Evolutionary conservation across 2,113 vertebrate genomes (phyloP).

Genomic region (Mohoua ochrocephala): DNA sequence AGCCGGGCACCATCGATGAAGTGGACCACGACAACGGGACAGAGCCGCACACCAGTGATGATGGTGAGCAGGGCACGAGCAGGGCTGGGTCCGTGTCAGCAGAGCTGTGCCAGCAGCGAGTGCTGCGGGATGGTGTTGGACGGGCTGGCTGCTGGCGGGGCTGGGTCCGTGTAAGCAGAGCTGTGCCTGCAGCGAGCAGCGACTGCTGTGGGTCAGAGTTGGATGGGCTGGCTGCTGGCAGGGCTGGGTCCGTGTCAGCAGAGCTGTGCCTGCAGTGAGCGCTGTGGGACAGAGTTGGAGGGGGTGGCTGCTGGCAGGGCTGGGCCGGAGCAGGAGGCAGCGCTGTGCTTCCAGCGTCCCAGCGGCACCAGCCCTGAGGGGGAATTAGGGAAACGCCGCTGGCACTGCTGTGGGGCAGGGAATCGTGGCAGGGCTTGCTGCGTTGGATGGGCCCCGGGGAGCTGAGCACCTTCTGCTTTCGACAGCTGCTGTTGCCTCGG

Average conservation of each 20-base stretch:
- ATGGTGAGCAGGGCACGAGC: slow-evolving; percentile 75
- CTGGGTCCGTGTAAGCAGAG: too few relatives aligned
- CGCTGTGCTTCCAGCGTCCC: rapidly evolving
- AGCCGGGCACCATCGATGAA: slow-evolving; percentile 95
- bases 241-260: too few relatives aligned
- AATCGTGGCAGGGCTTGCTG: neutral
- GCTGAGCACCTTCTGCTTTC: neutral
- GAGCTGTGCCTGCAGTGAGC: too few relatives aligned
- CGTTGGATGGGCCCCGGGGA: neutral
- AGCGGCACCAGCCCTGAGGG: rapidly evolving
- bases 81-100: neutral
- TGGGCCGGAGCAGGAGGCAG: neutral
- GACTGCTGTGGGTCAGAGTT: too few relatives aligned
- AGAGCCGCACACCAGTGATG: slow-evolving; percentile 95
- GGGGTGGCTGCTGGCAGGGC: neutral
- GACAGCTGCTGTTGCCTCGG: neutral
- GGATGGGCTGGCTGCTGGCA: too few relatives aligned
- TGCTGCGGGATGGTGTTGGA: neutral
- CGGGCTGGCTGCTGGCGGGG: neutral
- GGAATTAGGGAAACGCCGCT: rapidly evolving
- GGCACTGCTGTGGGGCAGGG: neutral
- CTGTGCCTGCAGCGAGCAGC: too few relatives aligned
- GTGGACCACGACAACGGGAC: slow-evolving; percentile 93
- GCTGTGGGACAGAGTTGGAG: too few relatives aligned
- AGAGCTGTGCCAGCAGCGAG: neutral